These are phyloP conservation scores for Lomographa bimaculata DNA, from an alignment of 2,888 invertebrate species.

Conservation along the genomic window DNA sequence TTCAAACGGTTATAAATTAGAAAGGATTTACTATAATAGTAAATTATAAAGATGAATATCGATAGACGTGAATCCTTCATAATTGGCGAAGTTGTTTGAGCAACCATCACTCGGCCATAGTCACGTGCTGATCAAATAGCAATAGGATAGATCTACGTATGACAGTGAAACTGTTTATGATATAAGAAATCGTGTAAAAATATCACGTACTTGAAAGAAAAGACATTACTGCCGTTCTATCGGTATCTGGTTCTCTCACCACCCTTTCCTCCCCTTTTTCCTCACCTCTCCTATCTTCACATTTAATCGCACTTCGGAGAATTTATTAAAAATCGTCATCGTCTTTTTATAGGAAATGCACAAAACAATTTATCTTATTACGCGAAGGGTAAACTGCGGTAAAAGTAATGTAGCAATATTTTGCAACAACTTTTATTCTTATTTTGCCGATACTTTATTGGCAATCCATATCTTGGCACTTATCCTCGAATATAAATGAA, in stretches of 20 bases:
- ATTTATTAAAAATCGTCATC: slow-evolving; percentile 64
- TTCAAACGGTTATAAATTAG: no score
- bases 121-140: no score
- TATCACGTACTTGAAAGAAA: slow-evolving; percentile 10
- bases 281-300: slow-evolving; percentile 61
- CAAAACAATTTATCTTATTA: slow-evolving; percentile 24
- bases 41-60: no score
- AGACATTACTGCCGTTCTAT: slow-evolving; percentile 16
- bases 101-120: no score
- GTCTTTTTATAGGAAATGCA: slow-evolving; percentile 42
- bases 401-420: slow-evolving; percentile 6
- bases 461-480: slow-evolving; percentile 7
- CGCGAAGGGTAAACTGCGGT: slow-evolving; percentile 10
- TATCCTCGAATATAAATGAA: slow-evolving; percentile 13
- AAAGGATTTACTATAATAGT: no score
- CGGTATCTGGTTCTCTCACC: slow-evolving; percentile 17
- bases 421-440: slow-evolving; percentile 9
- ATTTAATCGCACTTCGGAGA: slow-evolving; percentile 66
- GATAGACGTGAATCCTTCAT: no score
- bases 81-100: no score
- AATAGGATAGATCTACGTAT: no score
- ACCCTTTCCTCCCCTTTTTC: slow-evolving; percentile 35
- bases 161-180: no score
- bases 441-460: slow-evolving; percentile 10
- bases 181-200: slow-evolving; percentile 16